These are phyloP conservation scores for Corythornis cristatus DNA, from an alignment of 2,113 vertebrate genomes.

Conservation along the genomic window DNA sequence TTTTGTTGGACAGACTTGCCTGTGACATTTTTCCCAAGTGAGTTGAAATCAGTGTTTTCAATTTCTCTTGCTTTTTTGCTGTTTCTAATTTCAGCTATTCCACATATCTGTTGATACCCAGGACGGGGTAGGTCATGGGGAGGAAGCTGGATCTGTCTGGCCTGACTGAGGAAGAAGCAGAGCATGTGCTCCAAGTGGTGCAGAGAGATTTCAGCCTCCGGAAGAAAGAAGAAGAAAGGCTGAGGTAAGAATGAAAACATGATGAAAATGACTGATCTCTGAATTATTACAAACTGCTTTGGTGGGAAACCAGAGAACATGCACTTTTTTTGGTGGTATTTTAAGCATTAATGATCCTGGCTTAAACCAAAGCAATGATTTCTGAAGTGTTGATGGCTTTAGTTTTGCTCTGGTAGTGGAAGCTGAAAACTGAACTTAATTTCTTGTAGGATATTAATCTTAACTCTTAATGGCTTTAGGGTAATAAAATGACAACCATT, in stretches of 20 bases:
- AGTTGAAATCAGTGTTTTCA: not conserved
- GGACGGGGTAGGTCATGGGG: slow-evolving; percentile 80
- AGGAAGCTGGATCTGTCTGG: slow-evolving; percentile 94
- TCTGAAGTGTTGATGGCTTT: not conserved
- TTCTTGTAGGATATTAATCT: not conserved
- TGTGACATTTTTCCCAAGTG: too few relatives aligned
- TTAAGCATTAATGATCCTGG: not conserved
- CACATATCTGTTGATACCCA: not conserved
- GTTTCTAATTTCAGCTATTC: slow-evolving; percentile 58
- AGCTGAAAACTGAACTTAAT: not conserved
- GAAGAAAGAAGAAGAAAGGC: slow-evolving; percentile 92
- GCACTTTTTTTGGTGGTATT: not conserved
- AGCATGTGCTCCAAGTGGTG: slow-evolving; percentile 94
- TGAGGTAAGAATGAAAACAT: slow-evolving; percentile 81
- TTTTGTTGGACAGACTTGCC: not conserved
- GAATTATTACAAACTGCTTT: not conserved
- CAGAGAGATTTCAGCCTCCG: slow-evolving; percentile 94
- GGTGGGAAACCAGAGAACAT: not conserved
- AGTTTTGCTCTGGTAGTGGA: not conserved
- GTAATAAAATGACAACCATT: not conserved
- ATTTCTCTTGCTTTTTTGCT: not conserved
- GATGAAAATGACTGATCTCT: not conserved
- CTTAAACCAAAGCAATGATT: not conserved
- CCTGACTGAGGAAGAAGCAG: slow-evolving; percentile 91
- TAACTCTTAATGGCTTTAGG: not conserved